Evolutionary conservation across 2,113 vertebrate species (phyloP).

Genomic region (Murina feae): DNA sequence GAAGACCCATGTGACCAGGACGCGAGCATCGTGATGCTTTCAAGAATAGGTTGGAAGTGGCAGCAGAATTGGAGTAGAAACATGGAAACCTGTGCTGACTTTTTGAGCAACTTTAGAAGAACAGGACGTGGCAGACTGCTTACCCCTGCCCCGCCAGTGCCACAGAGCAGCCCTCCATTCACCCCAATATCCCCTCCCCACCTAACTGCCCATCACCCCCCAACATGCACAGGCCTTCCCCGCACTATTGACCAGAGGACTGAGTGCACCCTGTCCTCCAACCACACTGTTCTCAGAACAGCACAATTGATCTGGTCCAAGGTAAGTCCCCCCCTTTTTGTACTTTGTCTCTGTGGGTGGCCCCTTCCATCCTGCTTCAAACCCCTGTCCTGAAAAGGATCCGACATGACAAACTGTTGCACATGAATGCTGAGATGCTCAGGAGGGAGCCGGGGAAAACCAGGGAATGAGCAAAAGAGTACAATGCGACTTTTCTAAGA

Average conservation of each 20-base stretch:
- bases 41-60: not conserved
- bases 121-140: not conserved
- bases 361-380: not conserved
- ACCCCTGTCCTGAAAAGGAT: not conserved
- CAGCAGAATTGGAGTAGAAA: not conserved
- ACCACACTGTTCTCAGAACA: not conserved
- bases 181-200: not conserved
- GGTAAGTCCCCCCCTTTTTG: not conserved
- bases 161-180: not conserved
- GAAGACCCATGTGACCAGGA: not conserved
- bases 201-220: no score
- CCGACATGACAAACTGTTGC: not conserved
- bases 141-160: not conserved
- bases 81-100: not conserved
- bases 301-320: not conserved
- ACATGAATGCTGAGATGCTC: not conserved
- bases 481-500: not conserved
- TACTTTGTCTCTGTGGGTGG: not conserved
- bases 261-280: not conserved
- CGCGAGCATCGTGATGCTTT: not conserved
- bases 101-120: not conserved
- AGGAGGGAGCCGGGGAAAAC: fast-evolving
- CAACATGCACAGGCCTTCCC: not conserved
- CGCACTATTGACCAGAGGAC: not conserved
- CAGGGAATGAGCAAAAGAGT: not conserved